phyloP scores from a whole-genome alignment of 1,140 invertebrate genomes.

The Drosophila pandora region DNA sequence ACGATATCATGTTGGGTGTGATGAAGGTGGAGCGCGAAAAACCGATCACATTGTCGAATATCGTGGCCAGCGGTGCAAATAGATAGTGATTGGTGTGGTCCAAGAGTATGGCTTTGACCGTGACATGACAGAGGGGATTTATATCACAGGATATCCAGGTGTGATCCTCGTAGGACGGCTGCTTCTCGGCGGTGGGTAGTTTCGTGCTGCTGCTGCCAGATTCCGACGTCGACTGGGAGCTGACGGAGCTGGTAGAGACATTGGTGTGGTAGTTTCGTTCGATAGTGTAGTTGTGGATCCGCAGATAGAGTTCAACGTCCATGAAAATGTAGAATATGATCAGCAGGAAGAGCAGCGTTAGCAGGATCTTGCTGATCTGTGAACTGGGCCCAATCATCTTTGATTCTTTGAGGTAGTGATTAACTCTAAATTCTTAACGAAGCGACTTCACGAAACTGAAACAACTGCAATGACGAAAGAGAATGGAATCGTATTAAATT shows the following conservation, averaged over 20 bases:
- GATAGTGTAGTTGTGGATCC: conserved; percentile 86
- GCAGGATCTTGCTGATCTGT: conserved; percentile 85
- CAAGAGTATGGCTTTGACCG: conserved; percentile 89
- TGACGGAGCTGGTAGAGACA: conserved; percentile 25
- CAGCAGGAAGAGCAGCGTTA: conserved; percentile 84
- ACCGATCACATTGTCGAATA: conserved; percentile 87
- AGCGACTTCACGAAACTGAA: conserved; percentile 34
- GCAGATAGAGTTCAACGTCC: conserved; percentile 86
- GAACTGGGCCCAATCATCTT: conserved; percentile 86
- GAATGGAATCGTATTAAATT: background rate
- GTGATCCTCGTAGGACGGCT: conserved; percentile 84
- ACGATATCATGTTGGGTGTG: conserved; percentile 91
- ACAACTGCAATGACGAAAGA: conserved; percentile 42
- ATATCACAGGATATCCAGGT: conserved; percentile 88
- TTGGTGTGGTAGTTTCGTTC: conserved; percentile 80
- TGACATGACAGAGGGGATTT: conserved; percentile 89
- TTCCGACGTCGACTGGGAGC: conserved; percentile 22
- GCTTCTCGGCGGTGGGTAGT: conserved; percentile 53
- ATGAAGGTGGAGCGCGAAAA: conserved; percentile 87
- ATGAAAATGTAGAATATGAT: conserved; percentile 86
- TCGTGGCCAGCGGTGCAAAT: conserved; percentile 88
- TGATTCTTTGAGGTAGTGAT: conserved; percentile 71
- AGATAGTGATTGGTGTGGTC: conserved; percentile 91
- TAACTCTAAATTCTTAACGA: conserved; percentile 52
- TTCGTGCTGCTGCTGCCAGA: conserved; percentile 46